Conservation (phyloP, 2,888 invertebrate genomes). For the Oeneis ivallda region DNA sequence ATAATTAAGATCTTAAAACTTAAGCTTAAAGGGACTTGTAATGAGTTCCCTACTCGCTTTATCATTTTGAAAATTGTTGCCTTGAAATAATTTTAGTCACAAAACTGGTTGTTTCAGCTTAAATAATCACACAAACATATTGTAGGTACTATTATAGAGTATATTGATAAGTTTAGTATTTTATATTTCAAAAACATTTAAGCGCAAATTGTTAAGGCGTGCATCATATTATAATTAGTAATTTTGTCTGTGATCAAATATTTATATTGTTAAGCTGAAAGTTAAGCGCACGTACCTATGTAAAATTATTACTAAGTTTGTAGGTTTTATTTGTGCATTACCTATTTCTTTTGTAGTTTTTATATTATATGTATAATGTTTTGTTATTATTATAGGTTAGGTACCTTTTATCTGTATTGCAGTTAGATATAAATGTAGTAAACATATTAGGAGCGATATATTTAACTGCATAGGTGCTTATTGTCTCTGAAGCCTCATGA, state of each 20-base stretch:
- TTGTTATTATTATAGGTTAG: background rate
- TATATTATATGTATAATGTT: background rate
- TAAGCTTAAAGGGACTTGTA: conserved; percentile 42
- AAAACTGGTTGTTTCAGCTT: conserved; percentile 73
- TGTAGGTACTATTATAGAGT: conserved; percentile 63
- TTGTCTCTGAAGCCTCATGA: background rate
- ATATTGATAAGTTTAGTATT: conserved; percentile 74
- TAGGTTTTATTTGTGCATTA: conserved; percentile 16
- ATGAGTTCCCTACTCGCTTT: conserved; percentile 55
- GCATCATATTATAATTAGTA: conserved; percentile 68
- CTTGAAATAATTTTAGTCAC: conserved; percentile 70
- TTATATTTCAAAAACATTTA: conserved; percentile 71
- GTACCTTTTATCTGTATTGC: background rate
- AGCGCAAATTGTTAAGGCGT: conserved; percentile 63
- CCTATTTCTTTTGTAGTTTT: background rate
- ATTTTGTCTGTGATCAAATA: conserved; percentile 81
- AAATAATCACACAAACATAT: conserved; percentile 67
- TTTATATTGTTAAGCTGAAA: conserved; percentile 77
- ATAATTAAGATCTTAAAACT: conserved; percentile 45
- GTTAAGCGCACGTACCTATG: conserved; percentile 57
- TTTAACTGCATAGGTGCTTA: background rate
- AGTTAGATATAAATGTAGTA: background rate
- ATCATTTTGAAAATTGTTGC: conserved; percentile 59
- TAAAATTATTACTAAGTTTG: conserved; percentile 32
- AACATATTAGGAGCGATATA: background rate